Percentiles rank a stretch among this genome's conserved stretches.
Evolutionary conservation across 2,113 vertebrate genomes (phyloP).

Genomic region (Sander lucioperca): DNA sequence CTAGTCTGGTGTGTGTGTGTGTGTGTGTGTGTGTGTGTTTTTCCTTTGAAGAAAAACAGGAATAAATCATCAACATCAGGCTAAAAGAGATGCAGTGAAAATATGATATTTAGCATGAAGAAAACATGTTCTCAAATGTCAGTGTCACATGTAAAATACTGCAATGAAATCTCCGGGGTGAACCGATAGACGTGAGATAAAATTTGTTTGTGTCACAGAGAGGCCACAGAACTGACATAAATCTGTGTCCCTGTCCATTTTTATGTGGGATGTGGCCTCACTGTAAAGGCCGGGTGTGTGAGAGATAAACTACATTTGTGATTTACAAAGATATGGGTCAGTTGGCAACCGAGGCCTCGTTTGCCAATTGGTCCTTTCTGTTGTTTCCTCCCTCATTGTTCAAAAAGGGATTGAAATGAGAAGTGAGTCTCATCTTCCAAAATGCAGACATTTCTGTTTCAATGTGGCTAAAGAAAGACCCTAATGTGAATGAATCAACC

Average conservation of each 20-base stretch:
- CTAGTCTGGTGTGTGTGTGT: background rate
- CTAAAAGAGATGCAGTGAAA: conserved; percentile 22
- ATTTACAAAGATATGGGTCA: conserved; percentile 70
- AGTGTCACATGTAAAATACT: conserved; percentile 33
- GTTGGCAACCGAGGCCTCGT: conserved; percentile 28
- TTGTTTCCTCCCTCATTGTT: conserved; percentile 41
- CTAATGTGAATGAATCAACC: conserved; percentile 51
- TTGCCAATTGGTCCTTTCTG: conserved; percentile 17
- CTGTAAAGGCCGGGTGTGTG: conserved; percentile 31
- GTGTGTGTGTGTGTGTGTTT: background rate
- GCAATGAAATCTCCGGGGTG: conserved; percentile 11
- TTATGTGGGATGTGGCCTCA: conserved; percentile 31
- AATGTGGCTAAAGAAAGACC: conserved; percentile 46
- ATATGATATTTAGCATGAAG: conserved; percentile 10
- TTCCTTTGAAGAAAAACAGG: conserved; percentile 29
- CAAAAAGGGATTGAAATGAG: conserved; percentile 19
- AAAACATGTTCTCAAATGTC: conserved; percentile 38
- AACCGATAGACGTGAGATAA: conserved; percentile 35
- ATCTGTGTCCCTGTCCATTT: conserved; percentile 43
- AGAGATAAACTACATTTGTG: conserved; percentile 56
- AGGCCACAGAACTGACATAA: conserved; percentile 47
- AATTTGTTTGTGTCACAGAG: conserved; percentile 40
- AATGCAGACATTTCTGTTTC: conserved; percentile 45
- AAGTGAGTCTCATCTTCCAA: conserved; percentile 28
- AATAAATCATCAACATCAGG: conserved; percentile 25